Conservation (phyloP, 2,797 vertebrate species). For the Muscicapa striata region DNA sequence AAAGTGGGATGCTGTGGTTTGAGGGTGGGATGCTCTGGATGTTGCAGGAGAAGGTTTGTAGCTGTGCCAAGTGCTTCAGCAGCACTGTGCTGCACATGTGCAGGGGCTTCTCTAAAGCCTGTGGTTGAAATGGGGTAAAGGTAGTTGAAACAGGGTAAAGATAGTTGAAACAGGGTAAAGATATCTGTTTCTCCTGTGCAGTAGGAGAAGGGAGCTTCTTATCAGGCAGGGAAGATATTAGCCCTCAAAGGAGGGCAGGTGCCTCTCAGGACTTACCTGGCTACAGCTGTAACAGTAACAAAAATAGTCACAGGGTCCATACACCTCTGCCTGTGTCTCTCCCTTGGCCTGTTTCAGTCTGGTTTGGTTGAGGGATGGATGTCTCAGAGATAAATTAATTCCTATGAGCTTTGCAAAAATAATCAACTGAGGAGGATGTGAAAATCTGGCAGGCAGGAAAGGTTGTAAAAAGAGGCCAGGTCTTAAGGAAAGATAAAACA, state of each 20-base stretch:
- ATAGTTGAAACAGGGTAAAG: neutral
- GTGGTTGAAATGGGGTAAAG: neutral
- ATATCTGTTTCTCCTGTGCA: neutral
- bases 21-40: neutral
- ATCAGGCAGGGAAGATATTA: neutral
- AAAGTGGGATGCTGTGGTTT: neutral
- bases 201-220: neutral
- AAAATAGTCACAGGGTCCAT: neutral
- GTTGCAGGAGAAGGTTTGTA: neutral
- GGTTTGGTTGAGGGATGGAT: neutral
- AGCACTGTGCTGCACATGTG: accelerated
- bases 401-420: neutral
- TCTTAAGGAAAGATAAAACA: neutral
- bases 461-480: neutral
- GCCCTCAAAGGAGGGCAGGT: neutral
- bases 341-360: neutral
- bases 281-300: neutral
- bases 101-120: neutral
- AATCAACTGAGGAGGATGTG: neutral
- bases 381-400: neutral
- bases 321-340: neutral
- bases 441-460: neutral
- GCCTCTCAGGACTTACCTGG: neutral
- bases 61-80: neutral
- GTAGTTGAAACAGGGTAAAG: neutral